Conservation (phyloP, 2,888 invertebrate species). For the Drepana falcataria region DNA sequence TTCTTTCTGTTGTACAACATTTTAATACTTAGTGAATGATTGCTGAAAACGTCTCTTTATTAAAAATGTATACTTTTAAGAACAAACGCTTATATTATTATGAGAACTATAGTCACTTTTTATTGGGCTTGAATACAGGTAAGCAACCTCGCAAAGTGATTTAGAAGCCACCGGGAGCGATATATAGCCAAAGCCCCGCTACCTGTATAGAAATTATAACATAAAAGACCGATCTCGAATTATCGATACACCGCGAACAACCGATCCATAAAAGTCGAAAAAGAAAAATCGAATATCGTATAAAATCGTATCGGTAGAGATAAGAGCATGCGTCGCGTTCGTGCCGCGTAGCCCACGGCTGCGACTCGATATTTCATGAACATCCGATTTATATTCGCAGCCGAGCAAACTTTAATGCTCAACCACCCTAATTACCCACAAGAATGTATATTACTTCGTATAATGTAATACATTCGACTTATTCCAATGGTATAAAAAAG, state of each 20-base stretch:
- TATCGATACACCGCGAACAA: constrained; percentile 72
- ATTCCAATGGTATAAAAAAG: too few species aligned
- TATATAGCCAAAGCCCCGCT: constrained; percentile 19
- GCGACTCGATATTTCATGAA: constrained; percentile 72
- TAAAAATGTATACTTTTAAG: too few species aligned
- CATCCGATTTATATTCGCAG: constrained; percentile 72
- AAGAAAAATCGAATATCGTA: constrained; percentile 70
- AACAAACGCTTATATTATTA: background rate
- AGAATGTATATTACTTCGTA: constrained; percentile 36
- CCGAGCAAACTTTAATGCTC: constrained; percentile 67
- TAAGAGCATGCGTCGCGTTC: constrained; percentile 64
- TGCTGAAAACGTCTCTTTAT: too few species aligned
- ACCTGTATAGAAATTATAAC: constrained; percentile 49
- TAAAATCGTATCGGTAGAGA: constrained; percentile 72
- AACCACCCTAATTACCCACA: constrained; percentile 64
- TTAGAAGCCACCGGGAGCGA: constrained; percentile 26
- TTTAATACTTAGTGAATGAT: too few species aligned
- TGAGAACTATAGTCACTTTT: background rate
- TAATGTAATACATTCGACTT: background rate
- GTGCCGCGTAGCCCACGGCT: constrained; percentile 69
- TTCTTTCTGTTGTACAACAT: too few species aligned
- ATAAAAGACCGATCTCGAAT: constrained; percentile 62
- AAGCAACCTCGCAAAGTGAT: constrained; percentile 8
- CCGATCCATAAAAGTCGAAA: constrained; percentile 73
- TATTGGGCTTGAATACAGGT: constrained; percentile 17